Evolutionary conservation across 23 tunicate species (phyloP), one percentile per base, ranked within the genome.

Genomic region (Ascidia mentula): DNA sequence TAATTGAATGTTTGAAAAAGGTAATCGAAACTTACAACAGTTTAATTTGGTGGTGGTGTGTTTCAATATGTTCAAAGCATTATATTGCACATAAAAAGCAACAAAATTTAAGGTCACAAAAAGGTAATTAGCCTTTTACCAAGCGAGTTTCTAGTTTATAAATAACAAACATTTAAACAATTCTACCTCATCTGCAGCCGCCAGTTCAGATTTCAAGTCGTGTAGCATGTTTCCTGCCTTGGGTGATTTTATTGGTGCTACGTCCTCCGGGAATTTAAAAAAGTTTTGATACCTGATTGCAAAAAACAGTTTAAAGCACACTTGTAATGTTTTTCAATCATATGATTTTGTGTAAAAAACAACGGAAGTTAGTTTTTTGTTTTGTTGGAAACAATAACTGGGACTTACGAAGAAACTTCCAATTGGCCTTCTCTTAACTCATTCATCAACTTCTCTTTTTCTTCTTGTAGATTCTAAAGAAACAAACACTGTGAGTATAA

Each of bases 381-480:
- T 42, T 42, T 42, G 12, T 42, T 42, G 15, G 53, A 12, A 42
- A 53, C 22, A 53, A 53, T 1, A 6, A 53, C 65, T 42, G 15
- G 15, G 15, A 53, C 65, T 53, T 53, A 53, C 65, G 65, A 53
- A 5, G 65, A 53, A 53, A 53, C 65, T 53, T 53, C 65, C 22
- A 53, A 28, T 53, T 53, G 65, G 2, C 65, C 65, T 53, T 53
- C 65, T 53, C 65, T 6, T 9, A 53, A 53, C 24, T 53, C 65
- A 9, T 53, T 53, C 65, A 53, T 53, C 65, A 53, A 53, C 65
- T 53, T 53, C 24, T 53, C 65, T 9, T 53, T 53, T 53, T 53
- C 65, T 53, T 53, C 65, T 53, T 53, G 65, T 53, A 53, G 24
- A 28, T 53, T 53, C 65, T 53, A 53, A 26, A 53, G 2, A 53